Percentiles rank a stretch among this genome's conserved stretches.
These are phyloP conservation scores for Cantharis rufa DNA, from an alignment of 2,888 invertebrate genomes.

Conservation along the genomic window DNA sequence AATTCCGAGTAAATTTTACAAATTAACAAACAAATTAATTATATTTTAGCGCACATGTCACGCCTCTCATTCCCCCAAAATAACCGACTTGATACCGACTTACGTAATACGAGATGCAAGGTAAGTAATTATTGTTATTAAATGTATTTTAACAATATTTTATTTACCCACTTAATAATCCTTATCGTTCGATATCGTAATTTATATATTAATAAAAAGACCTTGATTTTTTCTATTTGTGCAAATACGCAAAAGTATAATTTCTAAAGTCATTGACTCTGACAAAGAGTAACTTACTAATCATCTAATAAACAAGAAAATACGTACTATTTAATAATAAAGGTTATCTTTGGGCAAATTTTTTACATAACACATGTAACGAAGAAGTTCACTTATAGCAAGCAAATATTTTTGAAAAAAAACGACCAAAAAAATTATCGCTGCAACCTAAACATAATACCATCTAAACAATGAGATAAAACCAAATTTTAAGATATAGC, in stretches of 20 bases:
- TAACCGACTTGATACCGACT: not conserved
- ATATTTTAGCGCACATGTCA: not conserved
- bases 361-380: slow-evolving; percentile 18
- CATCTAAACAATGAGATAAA: slow-evolving; percentile 1
- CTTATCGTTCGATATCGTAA: not conserved
- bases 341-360: slow-evolving; percentile 19
- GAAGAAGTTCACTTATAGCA: not conserved
- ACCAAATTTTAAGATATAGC: not conserved
- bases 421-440: slow-evolving; percentile 4
- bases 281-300: slow-evolving; percentile 8
- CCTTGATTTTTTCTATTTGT: slow-evolving; percentile 25
- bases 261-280: slow-evolving; percentile 28
- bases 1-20: slow-evolving; percentile 1
- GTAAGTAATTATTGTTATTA: not conserved
- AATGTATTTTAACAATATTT: not conserved
- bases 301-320: slow-evolving; percentile 20
- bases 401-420: slow-evolving; percentile 17
- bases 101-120: not conserved
- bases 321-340: slow-evolving; percentile 12
- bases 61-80: not conserved
- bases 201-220: not conserved
- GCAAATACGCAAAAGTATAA: slow-evolving; percentile 22
- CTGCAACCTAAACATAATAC: slow-evolving; percentile 1
- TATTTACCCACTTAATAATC: not conserved
- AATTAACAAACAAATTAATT: not conserved